Evolutionary conservation across 2,113 vertebrate species (phyloP).

Genomic region (Epinephelus moara): DNA sequence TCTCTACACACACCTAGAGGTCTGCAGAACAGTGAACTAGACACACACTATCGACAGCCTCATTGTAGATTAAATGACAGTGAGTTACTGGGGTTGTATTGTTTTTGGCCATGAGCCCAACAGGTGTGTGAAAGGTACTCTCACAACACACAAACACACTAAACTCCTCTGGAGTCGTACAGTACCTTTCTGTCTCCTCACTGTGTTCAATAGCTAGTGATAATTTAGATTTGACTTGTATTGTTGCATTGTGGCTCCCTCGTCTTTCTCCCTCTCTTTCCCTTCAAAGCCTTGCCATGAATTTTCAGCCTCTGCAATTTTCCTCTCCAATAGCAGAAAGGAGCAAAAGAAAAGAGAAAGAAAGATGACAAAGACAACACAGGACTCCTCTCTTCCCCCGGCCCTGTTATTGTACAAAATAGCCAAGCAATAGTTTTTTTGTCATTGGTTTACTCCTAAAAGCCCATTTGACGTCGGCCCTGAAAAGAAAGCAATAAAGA

Average conservation of each 20-base stretch:
- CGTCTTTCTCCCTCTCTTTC: constrained; percentile 52
- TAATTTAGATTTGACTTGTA: constrained; percentile 94
- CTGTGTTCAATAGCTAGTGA: constrained; percentile 90
- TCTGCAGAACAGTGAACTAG: background rate
- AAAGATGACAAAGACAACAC: constrained; percentile 86
- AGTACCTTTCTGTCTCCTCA: constrained; percentile 75
- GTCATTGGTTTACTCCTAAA: constrained; percentile 98
- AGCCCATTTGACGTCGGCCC: constrained; percentile 93
- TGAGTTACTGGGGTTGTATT: constrained; percentile 33
- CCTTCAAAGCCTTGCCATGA: constrained; percentile 87
- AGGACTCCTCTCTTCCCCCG: constrained; percentile 88
- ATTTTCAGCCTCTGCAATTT: constrained; percentile 93
- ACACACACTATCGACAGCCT: background rate
- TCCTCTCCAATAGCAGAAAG: constrained; percentile 73
- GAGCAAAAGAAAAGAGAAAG: constrained; percentile 58
- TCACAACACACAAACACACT: constrained; percentile 7
- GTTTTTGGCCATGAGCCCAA: constrained; percentile 42
- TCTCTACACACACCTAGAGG: background rate
- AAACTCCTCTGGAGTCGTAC: constrained; percentile 15
- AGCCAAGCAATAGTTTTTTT: constrained; percentile 95
- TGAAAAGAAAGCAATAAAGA: constrained; percentile 99
- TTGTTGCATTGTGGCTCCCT: constrained; percentile 87
- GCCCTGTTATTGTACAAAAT: constrained; percentile 95
- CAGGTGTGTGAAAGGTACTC: constrained; percentile 73
- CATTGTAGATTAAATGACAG: constrained; percentile 42